Evolutionary conservation across 1,140 invertebrate genomes (phyloP).

Genomic region (Drosophila repletoides): DNA sequence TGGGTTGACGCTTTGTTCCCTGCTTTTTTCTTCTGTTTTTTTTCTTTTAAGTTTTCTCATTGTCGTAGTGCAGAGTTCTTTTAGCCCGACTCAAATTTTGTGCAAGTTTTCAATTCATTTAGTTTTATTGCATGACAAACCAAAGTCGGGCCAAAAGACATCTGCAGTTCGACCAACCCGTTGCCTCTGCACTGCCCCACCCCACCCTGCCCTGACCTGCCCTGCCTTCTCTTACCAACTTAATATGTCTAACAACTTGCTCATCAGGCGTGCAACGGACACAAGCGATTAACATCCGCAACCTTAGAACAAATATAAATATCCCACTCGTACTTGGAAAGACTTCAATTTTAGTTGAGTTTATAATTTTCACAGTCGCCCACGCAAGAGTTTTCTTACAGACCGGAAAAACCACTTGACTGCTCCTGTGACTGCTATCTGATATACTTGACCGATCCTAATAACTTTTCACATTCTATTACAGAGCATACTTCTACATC

Average conservation of each 20-base stretch:
- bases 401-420: too few species aligned
- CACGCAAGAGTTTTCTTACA: too few species aligned
- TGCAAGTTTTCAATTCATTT: constrained; percentile 80
- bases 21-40: constrained; percentile 19
- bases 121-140: constrained; percentile 62
- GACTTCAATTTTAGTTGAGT: not conserved
- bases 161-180: constrained; percentile 77
- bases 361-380: too few species aligned
- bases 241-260: constrained; percentile 11
- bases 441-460: too few species aligned
- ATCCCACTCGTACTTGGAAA: not conserved
- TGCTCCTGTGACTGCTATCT: too few species aligned
- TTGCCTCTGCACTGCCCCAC: constrained; percentile 14
- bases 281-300: not conserved
- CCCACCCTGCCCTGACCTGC: too few species aligned
- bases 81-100: constrained; percentile 52
- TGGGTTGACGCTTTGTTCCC: not conserved
- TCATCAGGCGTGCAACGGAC: constrained; percentile 8
- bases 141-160: constrained; percentile 50
- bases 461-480: too few species aligned
- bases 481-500: too few species aligned
- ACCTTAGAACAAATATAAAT: not conserved
- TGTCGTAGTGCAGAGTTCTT: constrained; percentile 34
- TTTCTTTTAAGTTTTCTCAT: constrained; percentile 46
- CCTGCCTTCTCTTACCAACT: not conserved